phyloP scores from a whole-genome alignment of 2,113 vertebrate species.

The Tetrao urogallus region DNA sequence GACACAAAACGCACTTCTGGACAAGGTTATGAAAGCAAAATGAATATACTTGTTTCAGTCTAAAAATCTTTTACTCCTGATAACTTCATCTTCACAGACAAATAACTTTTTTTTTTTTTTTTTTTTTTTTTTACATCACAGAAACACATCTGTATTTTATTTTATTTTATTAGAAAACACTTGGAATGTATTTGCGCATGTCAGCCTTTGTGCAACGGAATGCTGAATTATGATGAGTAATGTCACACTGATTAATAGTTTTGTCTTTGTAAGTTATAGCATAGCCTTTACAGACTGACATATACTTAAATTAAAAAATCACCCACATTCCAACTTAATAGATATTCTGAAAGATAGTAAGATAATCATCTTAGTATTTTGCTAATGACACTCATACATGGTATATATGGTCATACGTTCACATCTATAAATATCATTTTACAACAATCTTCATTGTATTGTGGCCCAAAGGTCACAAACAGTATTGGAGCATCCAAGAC shows the following conservation, averaged over 20 bases:
- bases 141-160: neutral
- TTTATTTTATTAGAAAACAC: neutral
- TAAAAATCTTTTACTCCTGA: slow-evolving; percentile 10
- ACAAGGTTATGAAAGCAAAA: slow-evolving; percentile 18
- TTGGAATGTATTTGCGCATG: neutral
- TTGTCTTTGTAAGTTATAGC: neutral
- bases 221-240: neutral
- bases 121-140: neutral
- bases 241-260: neutral
- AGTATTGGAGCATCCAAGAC: neutral
- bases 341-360: neutral
- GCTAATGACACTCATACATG: neutral
- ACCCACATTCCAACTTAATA: neutral
- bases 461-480: neutral
- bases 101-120: neutral
- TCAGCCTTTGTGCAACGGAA: neutral
- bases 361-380: neutral
- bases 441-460: neutral
- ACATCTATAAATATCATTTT: neutral
- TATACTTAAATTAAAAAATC: neutral
- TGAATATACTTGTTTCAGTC: neutral
- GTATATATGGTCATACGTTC: neutral
- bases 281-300: neutral
- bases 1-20: neutral
- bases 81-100: neutral